Percentiles rank a stretch among this genome's conserved stretches.
These are phyloP conservation scores for Cordilura impudica DNA, from an alignment of 2,888 invertebrate species.

Conservation along the genomic window DNA sequence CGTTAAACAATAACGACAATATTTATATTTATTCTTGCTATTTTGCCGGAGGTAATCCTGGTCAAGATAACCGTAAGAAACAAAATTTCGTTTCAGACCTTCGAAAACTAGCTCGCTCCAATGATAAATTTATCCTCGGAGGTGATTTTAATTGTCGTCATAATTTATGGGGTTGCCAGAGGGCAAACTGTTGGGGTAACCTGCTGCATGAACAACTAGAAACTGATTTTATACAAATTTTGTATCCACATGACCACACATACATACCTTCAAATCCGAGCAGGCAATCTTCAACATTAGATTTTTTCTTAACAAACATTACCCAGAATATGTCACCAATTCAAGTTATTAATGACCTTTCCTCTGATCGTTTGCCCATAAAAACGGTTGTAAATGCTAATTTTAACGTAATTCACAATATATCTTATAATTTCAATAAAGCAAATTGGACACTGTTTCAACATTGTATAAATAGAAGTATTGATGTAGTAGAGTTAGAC, in stretches of 20 bases:
- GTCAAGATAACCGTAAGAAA: conserved; percentile 7
- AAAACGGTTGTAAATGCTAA: conserved; percentile 4
- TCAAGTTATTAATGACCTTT: background rate
- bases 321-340: background rate
- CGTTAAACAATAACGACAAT: background rate
- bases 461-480: background rate
- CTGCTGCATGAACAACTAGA: conserved; percentile 5
- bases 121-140: conserved; percentile 3
- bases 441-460: background rate
- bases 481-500: background rate
- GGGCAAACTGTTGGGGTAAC: background rate
- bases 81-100: background rate
- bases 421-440: background rate
- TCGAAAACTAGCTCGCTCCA: conserved; percentile 4
- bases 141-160: conserved; percentile 4
- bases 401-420: background rate
- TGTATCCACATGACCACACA: background rate
- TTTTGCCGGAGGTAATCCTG: conserved; percentile 9
- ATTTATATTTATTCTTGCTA: conserved; percentile 10
- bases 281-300: conserved; percentile 24
- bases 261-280: conserved; percentile 18
- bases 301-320: conserved; percentile 33
- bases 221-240: conserved; percentile 1
- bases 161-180: background rate
- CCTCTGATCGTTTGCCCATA: conserved; percentile 14